These are phyloP conservation scores for Geodia barretti DNA, from an alignment of 37 sponge, comb jelly and placozoan genomes.

Conservation along the genomic window DNA sequence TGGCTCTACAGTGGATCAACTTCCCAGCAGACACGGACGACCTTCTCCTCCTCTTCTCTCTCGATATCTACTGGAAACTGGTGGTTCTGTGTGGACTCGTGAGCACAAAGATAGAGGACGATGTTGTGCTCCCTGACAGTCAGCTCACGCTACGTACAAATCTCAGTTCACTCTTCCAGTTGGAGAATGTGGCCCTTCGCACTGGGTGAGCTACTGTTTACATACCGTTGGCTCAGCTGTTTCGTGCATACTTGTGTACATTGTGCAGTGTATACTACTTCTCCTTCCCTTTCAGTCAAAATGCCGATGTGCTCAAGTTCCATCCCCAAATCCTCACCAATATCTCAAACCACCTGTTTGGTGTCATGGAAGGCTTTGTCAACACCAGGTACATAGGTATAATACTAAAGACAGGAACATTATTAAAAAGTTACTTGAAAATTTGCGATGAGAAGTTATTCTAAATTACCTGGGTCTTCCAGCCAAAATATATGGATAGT, in stretches of 20 bases:
- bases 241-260: no score
- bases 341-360: slow-evolving; percentile 25
- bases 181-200: neutral
- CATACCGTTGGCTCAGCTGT: no score
- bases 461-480: no score
- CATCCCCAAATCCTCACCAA: slow-evolving; percentile 26
- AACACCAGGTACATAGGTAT: neutral
- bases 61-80: slow-evolving; percentile 25
- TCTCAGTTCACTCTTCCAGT: neutral
- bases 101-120: neutral
- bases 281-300: slow-evolving; percentile 13
- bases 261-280: no score
- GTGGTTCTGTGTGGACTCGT: slow-evolving; percentile 23
- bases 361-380: slow-evolving; percentile 35
- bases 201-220: neutral
- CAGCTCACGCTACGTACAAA: neutral
- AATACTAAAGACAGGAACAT: neutral
- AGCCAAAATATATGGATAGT: no score
- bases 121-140: neutral
- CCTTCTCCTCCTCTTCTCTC: slow-evolving; percentile 44
- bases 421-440: no score
- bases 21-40: slow-evolving; percentile 45
- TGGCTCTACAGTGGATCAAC: slow-evolving; percentile 51
- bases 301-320: slow-evolving; percentile 30
- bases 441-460: no score